Base-by-base conservation (phyloP, 1,140 invertebrate genomes). In the Gonatopus flavifemur region DNA sequence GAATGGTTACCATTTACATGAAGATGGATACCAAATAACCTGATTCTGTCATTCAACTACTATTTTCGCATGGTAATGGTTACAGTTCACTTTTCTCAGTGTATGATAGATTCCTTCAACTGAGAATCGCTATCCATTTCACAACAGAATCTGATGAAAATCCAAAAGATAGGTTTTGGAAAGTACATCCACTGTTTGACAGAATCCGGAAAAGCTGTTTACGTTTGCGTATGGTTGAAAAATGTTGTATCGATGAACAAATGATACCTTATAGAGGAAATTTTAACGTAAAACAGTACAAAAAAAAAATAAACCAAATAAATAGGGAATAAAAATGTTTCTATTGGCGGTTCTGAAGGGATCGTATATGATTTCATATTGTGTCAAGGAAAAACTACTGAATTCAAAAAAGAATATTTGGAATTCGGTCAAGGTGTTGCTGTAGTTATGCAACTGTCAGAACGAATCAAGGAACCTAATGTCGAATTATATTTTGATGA, bases 141-240 rank as follows among this genome's bases (percentile, higher is more conserved):
- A 49, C 46, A 10, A 41, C 57, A 6, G 55, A 66, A 45, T 59
- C 57, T 54, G 39, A 59, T 37, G 37, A 39, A 38, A 50, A 54
- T 46, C 37, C 37, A 43, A 52, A 7, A 1, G 66, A 74, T 61
- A 52, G 50, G 44, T 56, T 69, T 42, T 65, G 55, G 35, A 72
- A 70, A 49, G 55, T 72, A 24, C 47, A 59, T 49, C 52, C 58
- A 42, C 24, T 72, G 36, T 65, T 55, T 52, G 50, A 66, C 39
- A 20, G 38, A 16, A 52, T 72, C 38, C 43, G 49, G 45, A 57
- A 61, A 25, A 30, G 59, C 24, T 70, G 62, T 40, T 28, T 49
- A 20, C 32, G 57, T 28, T 49, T 74, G 10, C 35, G 44, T 24
- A 6, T 59, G 13, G 60, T 62, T 41, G 36, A 56, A 35, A 31